Evolutionary conservation across 1,140 invertebrate species (phyloP).

Genomic region (Mya arenaria): DNA sequence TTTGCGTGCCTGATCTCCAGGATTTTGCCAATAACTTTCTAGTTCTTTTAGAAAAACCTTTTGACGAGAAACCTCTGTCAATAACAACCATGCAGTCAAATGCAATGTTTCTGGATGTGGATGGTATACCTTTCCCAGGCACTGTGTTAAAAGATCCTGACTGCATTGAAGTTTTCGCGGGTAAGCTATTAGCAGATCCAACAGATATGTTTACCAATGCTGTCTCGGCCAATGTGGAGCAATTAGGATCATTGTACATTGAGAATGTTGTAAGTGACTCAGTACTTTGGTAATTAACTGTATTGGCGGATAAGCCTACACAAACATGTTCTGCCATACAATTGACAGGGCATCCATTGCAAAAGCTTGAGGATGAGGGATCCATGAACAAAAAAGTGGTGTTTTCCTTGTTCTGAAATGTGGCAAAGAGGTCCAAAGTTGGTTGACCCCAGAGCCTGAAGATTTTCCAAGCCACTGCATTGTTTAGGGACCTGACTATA

Average conservation of each 20-base stretch:
- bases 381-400: constrained; percentile 31
- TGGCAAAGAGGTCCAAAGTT: constrained; percentile 30
- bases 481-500: constrained; percentile 7
- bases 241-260: constrained; percentile 58
- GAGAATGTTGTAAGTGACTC: constrained; percentile 32
- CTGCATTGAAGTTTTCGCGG: constrained; percentile 20
- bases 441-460: constrained; percentile 26
- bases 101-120: constrained; percentile 23
- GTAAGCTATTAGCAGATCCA: constrained; percentile 6
- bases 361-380: constrained; percentile 45
- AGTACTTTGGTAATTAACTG: constrained; percentile 44
- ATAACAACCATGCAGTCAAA: constrained; percentile 37
- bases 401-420: constrained; percentile 4
- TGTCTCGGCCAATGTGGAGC: constrained; percentile 50
- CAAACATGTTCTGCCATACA: constrained; percentile 48
- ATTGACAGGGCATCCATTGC: constrained; percentile 55
- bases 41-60: constrained; percentile 33
- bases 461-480: not conserved
- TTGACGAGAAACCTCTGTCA: constrained; percentile 21
- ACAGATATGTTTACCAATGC: constrained; percentile 9
- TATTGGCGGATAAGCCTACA: constrained; percentile 54
- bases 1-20: constrained; percentile 45
- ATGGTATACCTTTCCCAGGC: constrained; percentile 9
- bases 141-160: constrained; percentile 23
- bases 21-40: constrained; percentile 33